A percentile compares a stretch with the other conserved stretches of the same genome.
Conservation (phyloP, 1,140 invertebrate genomes). For the Tribolium castaneum region DNA sequence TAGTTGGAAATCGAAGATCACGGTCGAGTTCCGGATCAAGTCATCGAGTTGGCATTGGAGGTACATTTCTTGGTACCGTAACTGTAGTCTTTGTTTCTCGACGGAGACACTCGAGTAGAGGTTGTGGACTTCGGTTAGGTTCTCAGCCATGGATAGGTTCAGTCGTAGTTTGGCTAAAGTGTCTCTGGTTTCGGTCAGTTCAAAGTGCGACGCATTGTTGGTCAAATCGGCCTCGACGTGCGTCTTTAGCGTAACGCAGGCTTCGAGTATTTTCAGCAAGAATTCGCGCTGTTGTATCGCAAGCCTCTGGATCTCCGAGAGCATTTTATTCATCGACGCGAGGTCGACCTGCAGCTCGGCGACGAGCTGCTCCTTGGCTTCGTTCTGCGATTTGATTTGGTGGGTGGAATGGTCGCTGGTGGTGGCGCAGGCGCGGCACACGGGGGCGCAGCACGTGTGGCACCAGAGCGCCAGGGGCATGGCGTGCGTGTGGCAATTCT, state of each 20-base stretch:
- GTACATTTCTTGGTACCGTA: constrained; percentile 78
- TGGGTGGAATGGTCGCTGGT: constrained; percentile 74
- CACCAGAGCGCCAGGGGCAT: constrained; percentile 81
- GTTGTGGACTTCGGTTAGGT: constrained; percentile 69
- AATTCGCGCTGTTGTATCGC: constrained; percentile 76
- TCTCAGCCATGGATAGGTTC: constrained; percentile 69
- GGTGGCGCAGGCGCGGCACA: constrained; percentile 76
- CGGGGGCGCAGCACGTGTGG: constrained; percentile 71
- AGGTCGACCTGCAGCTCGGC: constrained; percentile 71
- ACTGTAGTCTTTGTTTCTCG: constrained; percentile 74
- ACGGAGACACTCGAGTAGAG: constrained; percentile 69
- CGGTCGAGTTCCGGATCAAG: constrained; percentile 73
- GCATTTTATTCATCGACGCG: constrained; percentile 67
- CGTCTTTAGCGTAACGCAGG: constrained; percentile 77
- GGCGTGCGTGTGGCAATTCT: constrained; percentile 78
- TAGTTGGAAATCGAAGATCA: constrained; percentile 74
- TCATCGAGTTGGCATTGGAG: constrained; percentile 79
- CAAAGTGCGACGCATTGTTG: constrained; percentile 73
- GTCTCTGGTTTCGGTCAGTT: constrained; percentile 74
- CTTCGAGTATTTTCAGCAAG: constrained; percentile 77
- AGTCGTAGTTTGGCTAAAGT: constrained; percentile 71
- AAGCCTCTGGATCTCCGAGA: constrained; percentile 73
- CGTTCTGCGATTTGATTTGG: constrained; percentile 74
- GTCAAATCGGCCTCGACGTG: constrained; percentile 78
- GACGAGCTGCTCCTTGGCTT: constrained; percentile 75